Evolutionary conservation across 2,113 vertebrate species (phyloP), one percentile per base, ranked within the genome.

Genomic region (Chaetura pelagica): DNA sequence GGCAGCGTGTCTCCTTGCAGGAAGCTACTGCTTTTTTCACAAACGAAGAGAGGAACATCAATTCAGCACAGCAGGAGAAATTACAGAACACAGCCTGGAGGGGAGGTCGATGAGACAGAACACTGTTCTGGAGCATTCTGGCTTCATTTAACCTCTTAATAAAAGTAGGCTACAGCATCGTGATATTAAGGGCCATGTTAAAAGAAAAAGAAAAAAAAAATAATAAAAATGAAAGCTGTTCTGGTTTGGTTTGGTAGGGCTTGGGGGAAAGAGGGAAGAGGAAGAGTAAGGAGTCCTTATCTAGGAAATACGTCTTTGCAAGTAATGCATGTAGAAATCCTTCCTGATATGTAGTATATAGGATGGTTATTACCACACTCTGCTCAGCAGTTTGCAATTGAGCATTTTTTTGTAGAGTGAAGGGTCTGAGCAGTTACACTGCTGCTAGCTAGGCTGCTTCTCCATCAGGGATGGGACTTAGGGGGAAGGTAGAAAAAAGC

Each of bases 91-190:
- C 59, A 94, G 94, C 78, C 94, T 62, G 49, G 32, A 77, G 77
- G 92, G 84, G 71, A 96, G 88, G 74, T 82, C 75, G 57, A 51
- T 91, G 94, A 93, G 96, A 90, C 16, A 91, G 71, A 96, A 87
- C 67, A 69, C 44, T 61, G 57, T 91, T 95, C 91, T 94, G 78
- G 74, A 90, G 85, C 80, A 74, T 90, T 92, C 87, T 72, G 87
- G 84, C 85, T 97, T 90, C 96, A 85, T 96, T 95, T 97, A 97
- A 91, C 90, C 81, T 97, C 93, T 88, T 93, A 72, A 92, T 81
- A 81, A 94, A 96, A 97, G 66, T 34, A 90, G 76, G 80, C 87
- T 75, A 89, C 66, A 83, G 44, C 38, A 93, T 87, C 44, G 52
- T 67, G 63, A 74, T 93, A 57, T 61, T 86, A 94, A 95, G 87